A percentile compares a stretch with the other conserved stretches of the same genome.
These are phyloP conservation scores for Anguilla pacifica DNA, from an alignment of 2,797 vertebrate genomes.

Conservation along the genomic window DNA sequence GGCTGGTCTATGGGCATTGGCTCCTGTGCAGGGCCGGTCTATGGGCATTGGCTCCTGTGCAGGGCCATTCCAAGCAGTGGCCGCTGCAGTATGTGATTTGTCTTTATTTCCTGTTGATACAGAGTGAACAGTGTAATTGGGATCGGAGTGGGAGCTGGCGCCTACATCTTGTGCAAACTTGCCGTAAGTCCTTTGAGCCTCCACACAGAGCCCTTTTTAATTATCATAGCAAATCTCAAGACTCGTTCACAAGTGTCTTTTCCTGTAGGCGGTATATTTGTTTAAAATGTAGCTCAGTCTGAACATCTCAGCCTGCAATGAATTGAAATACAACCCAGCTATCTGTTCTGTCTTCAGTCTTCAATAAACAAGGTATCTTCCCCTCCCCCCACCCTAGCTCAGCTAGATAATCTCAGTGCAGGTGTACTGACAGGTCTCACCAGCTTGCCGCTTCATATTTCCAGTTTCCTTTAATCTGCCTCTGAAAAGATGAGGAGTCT, in stretches of 20 bases:
- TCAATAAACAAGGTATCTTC: slow-evolving; percentile 21
- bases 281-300: background rate
- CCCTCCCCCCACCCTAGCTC: background rate
- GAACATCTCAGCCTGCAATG: background rate
- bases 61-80: background rate
- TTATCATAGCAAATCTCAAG: background rate
- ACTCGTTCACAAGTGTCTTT: background rate
- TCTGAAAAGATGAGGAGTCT: slow-evolving; percentile 34
- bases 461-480: slow-evolving; percentile 26
- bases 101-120: slow-evolving; percentile 53
- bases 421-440: background rate
- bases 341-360: slow-evolving; percentile 26
- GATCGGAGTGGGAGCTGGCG: slow-evolving; percentile 92
- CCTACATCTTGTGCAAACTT: slow-evolving; percentile 87
- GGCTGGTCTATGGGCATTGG: background rate
- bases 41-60: background rate
- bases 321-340: background rate
- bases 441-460: slow-evolving; percentile 14
- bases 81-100: background rate
- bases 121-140: slow-evolving; percentile 87
- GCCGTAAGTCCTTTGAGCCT: slow-evolving; percentile 78
- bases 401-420: slow-evolving; percentile 12
- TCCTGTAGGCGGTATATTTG: background rate
- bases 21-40: background rate
- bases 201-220: background rate